Base-by-base conservation (phyloP, 2,888 invertebrate species). In the Microchrysa polita region DNA sequence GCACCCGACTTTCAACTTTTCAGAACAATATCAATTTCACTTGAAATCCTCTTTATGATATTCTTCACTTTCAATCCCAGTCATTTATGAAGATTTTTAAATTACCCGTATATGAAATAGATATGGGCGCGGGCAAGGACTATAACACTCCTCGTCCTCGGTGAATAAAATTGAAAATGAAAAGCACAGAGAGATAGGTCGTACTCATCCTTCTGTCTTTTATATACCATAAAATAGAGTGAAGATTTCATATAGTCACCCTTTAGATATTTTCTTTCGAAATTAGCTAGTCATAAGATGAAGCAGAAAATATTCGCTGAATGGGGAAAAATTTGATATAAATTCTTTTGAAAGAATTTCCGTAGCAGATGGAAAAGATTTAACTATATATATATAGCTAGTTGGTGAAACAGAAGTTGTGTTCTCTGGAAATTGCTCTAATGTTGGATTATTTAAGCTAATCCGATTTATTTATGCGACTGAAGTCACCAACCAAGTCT, bases 381-480 rank as follows among this genome's bases (percentile, higher is more conserved):
- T n/a, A n/a, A n/a, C n/a, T n/a, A n/a, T n/a, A n/a, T n/a, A n/a
- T n/a, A n/a, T n/a, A n/a, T n/a, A n/a, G n/a, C n/a, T n/a, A n/a
- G n/a, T n/a, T n/a, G n/a, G n/a, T n/a, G n/a, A n/a, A n/a, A n/a
- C n/a, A n/a, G n/a, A n/a, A 1, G 67, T n/a, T 67, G 55, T 40
- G 9, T 22, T 10, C 48, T 22, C 27, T 42, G n/a, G n/a, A 40
- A 27, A 67, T 73, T 57, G 52, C 67, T 67, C 67, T 73, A 67
- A 67, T 73, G 67, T 42, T 60, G 67, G 73, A 73, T 73, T 73
- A 67, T 20, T 18, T 48, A 14, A 60, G 67, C 52, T 73, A 73
- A 73, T 73, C 73, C 60, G 73, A 67, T 60, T 73, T 73, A 73
- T 73, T 73, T 73, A 67, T 67, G 67, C 73, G 61, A 67, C 48